Evolutionary conservation across 1,140 invertebrate species (phyloP).

Genomic region (Chionoecetes opilio): DNA sequence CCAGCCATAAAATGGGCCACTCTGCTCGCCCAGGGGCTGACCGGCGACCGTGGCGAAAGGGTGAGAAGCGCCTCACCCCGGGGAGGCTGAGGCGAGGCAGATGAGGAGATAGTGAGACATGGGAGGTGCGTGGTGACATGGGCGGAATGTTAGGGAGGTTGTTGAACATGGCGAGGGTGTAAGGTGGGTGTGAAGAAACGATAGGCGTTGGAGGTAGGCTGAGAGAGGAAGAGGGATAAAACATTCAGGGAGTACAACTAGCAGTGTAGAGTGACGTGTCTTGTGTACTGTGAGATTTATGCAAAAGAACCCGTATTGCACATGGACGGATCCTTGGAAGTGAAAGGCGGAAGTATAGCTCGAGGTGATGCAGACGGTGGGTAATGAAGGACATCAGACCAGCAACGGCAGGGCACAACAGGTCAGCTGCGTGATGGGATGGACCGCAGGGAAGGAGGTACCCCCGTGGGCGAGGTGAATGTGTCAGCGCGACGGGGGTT

Average conservation of each 20-base stretch:
- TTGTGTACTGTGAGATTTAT: background rate
- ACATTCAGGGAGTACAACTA: background rate
- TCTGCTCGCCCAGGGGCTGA: background rate
- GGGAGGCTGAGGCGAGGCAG: conserved; percentile 48
- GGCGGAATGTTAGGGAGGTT: background rate
- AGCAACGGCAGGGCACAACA: background rate
- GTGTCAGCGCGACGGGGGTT: background rate
- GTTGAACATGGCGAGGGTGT: conserved; percentile 19
- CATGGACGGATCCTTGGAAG: background rate
- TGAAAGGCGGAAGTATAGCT: background rate
- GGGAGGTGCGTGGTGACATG: background rate
- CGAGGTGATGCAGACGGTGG: background rate
- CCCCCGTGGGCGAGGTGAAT: background rate
- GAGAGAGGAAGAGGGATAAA: background rate
- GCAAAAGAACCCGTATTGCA: background rate
- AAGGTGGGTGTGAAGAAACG: background rate
- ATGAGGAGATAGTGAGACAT: conserved; percentile 49
- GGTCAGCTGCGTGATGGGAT: background rate
- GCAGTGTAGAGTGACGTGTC: background rate
- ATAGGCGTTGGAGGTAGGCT: background rate
- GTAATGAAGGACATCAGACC: background rate
- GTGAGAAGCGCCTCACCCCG: conserved; percentile 49
- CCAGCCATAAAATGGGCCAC: conserved; percentile 12
- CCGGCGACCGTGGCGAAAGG: conserved; percentile 48
- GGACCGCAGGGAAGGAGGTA: background rate